Evolutionary conservation across 2,797 vertebrate genomes (phyloP).

Genomic region (Pipistrellus pygmaeus): DNA sequence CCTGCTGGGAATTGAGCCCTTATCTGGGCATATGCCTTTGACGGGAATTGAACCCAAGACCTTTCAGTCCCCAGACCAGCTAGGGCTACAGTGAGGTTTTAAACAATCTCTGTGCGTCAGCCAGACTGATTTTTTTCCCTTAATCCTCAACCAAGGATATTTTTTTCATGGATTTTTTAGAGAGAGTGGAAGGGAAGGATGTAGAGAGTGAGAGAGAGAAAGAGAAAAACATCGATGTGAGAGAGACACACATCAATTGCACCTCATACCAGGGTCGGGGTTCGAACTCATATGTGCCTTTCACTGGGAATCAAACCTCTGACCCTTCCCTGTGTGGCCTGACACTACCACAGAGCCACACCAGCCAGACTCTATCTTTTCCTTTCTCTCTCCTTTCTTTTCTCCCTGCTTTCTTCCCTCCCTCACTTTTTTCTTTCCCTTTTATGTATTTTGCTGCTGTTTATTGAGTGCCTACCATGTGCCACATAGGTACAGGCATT

Average conservation of each 20-base stretch:
- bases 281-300: neutral
- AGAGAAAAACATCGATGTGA: neutral
- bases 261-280: no score
- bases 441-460: conserved; percentile 29
- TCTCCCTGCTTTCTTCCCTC: neutral
- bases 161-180: no score
- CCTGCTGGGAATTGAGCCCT: no score
- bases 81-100: neutral
- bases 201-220: neutral
- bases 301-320: neutral
- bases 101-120: neutral
- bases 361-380: neutral
- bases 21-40: no score
- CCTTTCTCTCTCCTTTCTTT: neutral
- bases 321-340: no score
- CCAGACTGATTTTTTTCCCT: neutral
- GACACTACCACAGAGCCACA: no score
- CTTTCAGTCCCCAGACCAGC: no score
- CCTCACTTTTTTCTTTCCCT: neutral
- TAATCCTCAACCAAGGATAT: no score
- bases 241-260: neutral
- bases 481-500: neutral
- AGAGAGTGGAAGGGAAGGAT: no score
- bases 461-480: neutral
- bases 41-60: no score